Evolutionary conservation across 2,113 vertebrate genomes (phyloP), one percentile per base, ranked within the genome.

Genomic region (Mirounga angustirostris): DNA sequence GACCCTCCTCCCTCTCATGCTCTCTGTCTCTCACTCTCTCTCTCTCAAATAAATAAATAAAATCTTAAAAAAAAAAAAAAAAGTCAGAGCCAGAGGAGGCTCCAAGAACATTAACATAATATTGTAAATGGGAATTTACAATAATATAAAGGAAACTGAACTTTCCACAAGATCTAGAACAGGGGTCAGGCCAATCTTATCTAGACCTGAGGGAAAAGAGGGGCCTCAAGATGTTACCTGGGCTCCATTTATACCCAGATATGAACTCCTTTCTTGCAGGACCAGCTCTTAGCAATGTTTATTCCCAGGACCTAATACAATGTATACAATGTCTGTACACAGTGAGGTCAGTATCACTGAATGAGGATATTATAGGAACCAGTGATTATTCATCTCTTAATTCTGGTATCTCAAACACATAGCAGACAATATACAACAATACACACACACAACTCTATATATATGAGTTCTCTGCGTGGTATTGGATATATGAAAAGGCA

Each of bases 361-460:
- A 56, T 15, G 22, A 69, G 14, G 33, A 43, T 33, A 88, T 93
- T 12, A 94, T 26, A 80, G 30, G 24, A 83, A 67, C 18, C 82
- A 43, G 9, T 65, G 50, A 78, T 40, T 67, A 80, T 58, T 87
- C 83, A 61, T 30, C n/a, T 80, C 40, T 81, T 86, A 92, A 94
- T 80, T 86, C 65, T 88, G n/a, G 58, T 84, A 93, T 24, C 82
- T 94, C 22, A 88, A 91, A 89, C 43, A 54, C 36, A 86, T 4
- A 78, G 43, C 54, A 59, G 33, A 63, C 52, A 59, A 79, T 28
- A 50, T 33, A 73, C 11, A 69, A 28, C 40, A 65, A 30, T 65
- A 30, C 21, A 21, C 19, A 58, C 58, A 58, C 12, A 63, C 59
- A 65, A 65, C 63, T 65, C 63, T 6, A 33, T 65, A 65, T 65